Conservation (phyloP, 1,140 invertebrate species). For the Trichonephila clavipes region DNA sequence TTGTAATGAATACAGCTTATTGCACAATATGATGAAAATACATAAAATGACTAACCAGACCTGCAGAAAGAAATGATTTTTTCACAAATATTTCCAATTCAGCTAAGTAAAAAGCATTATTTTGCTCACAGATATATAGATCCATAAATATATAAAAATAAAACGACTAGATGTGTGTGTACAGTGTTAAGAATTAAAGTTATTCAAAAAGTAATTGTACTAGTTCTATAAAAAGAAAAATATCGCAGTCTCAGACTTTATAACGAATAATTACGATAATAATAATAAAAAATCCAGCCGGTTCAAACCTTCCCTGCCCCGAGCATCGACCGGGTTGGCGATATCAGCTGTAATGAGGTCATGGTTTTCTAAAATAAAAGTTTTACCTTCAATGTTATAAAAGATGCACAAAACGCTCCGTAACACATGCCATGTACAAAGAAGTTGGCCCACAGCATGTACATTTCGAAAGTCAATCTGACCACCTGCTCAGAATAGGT, state of each 20-base stretch:
- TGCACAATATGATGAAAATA: too few species aligned
- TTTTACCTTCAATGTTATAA: slow-evolving; percentile 17
- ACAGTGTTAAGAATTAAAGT: not conserved
- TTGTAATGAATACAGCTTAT: too few species aligned
- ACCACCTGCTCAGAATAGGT: slow-evolving; percentile 12
- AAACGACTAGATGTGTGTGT: too few species aligned
- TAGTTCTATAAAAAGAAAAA: not conserved
- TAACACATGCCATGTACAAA: slow-evolving; percentile 27
- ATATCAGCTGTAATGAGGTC: slow-evolving; percentile 2
- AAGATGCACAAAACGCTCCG: not conserved
- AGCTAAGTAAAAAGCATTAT: too few species aligned
- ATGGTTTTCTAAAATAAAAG: not conserved
- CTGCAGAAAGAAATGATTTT: too few species aligned
- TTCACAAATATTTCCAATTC: too few species aligned
- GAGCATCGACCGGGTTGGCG: not conserved
- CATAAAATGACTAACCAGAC: too few species aligned
- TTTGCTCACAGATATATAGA: too few species aligned
- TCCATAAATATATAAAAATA: too few species aligned
- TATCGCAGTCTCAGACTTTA: not conserved
- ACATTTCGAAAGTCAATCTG: slow-evolving; percentile 12
- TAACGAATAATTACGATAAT: slow-evolving; percentile 4
- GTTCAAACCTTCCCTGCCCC: not conserved
- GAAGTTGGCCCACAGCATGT: not conserved
- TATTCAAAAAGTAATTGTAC: not conserved
- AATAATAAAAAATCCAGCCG: not conserved